phyloP scores from a whole-genome alignment of 2,113 vertebrate genomes.

The Macquaria ambigua region DNA sequence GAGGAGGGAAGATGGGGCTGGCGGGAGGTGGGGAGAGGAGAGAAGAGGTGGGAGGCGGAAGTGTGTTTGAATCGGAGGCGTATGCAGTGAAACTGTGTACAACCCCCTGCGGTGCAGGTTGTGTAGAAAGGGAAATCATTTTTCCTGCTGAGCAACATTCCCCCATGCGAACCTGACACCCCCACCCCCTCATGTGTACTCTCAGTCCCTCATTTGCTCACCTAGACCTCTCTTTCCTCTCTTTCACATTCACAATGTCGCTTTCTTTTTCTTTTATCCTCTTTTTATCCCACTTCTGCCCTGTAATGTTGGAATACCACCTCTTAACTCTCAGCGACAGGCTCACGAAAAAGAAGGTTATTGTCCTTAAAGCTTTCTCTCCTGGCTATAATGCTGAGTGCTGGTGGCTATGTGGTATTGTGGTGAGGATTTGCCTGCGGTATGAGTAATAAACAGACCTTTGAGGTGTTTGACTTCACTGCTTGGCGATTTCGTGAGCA shows the following conservation, averaged over 20 bases:
- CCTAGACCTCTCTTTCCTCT: slow-evolving; percentile 31
- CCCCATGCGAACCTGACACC: slow-evolving; percentile 64
- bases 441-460: slow-evolving; percentile 51
- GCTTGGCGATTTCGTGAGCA: slow-evolving; percentile 48
- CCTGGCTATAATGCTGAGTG: slow-evolving; percentile 2
- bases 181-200: slow-evolving; percentile 20
- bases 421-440: slow-evolving; percentile 28
- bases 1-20: slow-evolving; percentile 46
- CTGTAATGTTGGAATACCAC: slow-evolving; percentile 5
- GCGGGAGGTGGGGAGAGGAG: slow-evolving; percentile 11
- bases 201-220: slow-evolving; percentile 53
- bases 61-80: slow-evolving; percentile 66
- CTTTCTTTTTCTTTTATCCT: slow-evolving; percentile 30
- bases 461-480: slow-evolving; percentile 41
- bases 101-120: slow-evolving; percentile 74
- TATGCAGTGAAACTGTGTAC: slow-evolving; percentile 65
- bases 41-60: slow-evolving; percentile 65
- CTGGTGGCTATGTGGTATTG: slow-evolving; percentile 17
- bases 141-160: slow-evolving; percentile 72
- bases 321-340: slow-evolving; percentile 20
- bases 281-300: slow-evolving; percentile 17
- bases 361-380: slow-evolving; percentile 23
- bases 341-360: slow-evolving; percentile 29
- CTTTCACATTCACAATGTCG: slow-evolving; percentile 19
- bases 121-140: slow-evolving; percentile 76